Conservation (phyloP, 2,888 invertebrate species). For the Tribolium freemani region DNA sequence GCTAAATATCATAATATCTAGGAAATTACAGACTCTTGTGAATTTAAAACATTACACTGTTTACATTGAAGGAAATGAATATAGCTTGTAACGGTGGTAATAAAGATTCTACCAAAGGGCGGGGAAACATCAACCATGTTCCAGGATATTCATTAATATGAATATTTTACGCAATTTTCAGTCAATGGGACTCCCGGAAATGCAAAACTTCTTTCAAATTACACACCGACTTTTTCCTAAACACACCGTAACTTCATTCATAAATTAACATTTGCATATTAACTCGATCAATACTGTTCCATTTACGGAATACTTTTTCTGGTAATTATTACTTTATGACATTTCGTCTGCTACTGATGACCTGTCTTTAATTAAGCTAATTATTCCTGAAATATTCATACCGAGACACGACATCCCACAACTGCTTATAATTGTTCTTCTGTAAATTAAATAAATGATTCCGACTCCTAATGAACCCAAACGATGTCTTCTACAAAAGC, state of each 20-base stretch:
- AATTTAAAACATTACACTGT: slow-evolving; percentile 33
- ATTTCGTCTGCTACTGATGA: not conserved
- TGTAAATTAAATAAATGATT: no score
- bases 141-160: slow-evolving; percentile 26
- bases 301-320: not conserved
- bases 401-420: not conserved
- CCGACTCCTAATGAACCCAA: no score
- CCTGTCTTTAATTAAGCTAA: not conserved
- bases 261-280: not conserved
- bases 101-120: slow-evolving; percentile 17
- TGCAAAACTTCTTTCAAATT: not conserved
- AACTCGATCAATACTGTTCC: not conserved
- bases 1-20: slow-evolving; percentile 30
- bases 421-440: not conserved
- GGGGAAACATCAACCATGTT: slow-evolving; percentile 3
- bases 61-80: slow-evolving; percentile 40
- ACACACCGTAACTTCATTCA: not conserved
- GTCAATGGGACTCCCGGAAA: not conserved
- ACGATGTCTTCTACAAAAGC: no score
- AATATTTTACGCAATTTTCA: slow-evolving; percentile 12
- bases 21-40: slow-evolving; percentile 34
- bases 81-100: slow-evolving; percentile 19
- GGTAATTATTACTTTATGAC: not conserved
- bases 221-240: not conserved
- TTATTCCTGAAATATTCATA: not conserved